Conservation (phyloP, 2,888 invertebrate genomes). For the Orchestes rusci region DNA sequence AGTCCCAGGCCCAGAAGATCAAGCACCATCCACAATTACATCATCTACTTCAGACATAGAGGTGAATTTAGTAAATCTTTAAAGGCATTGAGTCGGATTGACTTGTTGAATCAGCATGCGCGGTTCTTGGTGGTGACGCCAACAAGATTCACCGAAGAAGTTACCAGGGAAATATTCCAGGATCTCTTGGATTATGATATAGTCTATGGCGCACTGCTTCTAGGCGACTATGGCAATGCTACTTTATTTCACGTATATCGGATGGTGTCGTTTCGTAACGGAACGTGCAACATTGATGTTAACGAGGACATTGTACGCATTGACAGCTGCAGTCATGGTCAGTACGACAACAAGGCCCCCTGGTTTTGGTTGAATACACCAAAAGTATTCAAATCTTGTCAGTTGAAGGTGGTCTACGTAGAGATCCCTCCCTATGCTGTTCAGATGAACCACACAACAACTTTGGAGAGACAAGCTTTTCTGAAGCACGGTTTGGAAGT, state of each 20-base stretch:
- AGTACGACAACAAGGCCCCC: slow-evolving; percentile 8
- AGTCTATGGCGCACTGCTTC: slow-evolving; percentile 31
- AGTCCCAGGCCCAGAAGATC: slow-evolving; percentile 4
- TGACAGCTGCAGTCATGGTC: slow-evolving; percentile 28
- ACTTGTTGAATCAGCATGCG: slow-evolving; percentile 28
- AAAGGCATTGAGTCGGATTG: slow-evolving; percentile 9
- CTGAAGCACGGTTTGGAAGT: slow-evolving; percentile 27
- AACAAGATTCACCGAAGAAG: slow-evolving; percentile 23
- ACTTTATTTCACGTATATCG: slow-evolving; percentile 30
- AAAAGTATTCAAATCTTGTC: slow-evolving; percentile 34
- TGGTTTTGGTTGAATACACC: slow-evolving; percentile 33
- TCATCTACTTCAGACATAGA: slow-evolving; percentile 24
- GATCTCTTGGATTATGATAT: slow-evolving; percentile 27
- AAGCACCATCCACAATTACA: slow-evolving; percentile 20
- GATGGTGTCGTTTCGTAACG: slow-evolving; percentile 33
- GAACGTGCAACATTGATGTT: slow-evolving; percentile 29
- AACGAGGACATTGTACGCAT: slow-evolving; percentile 23
- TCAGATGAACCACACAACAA: slow-evolving; percentile 21
- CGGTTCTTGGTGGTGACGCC: slow-evolving; percentile 30
- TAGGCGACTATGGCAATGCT: slow-evolving; percentile 24
- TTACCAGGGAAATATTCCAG: slow-evolving; percentile 27
- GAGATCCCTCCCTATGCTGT: slow-evolving; percentile 38
- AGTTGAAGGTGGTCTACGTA: slow-evolving; percentile 34
- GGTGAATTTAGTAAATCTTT: slow-evolving; percentile 21
- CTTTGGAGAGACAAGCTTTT: slow-evolving; percentile 11